Evolutionary conservation across 2,113 vertebrate species (phyloP).

Genomic region (Okapia johnstoni): DNA sequence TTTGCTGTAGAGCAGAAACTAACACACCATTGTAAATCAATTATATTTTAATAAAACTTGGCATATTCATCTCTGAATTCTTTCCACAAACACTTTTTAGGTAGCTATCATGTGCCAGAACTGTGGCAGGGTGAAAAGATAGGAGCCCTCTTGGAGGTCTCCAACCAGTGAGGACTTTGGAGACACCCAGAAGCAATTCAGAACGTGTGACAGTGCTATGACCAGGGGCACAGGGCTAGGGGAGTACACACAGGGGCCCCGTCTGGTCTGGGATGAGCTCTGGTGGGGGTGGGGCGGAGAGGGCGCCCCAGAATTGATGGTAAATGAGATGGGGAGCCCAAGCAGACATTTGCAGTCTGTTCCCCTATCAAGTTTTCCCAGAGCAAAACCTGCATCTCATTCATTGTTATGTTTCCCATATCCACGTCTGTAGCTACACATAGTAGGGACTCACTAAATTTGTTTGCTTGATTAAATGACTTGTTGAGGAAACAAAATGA

Average conservation of each 20-base stretch:
- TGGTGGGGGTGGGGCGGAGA: too few species aligned
- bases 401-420: too few species aligned
- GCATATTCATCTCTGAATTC: background rate
- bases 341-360: background rate
- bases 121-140: background rate
- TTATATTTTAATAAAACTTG: background rate
- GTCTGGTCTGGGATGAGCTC: background rate
- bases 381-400: background rate
- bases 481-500: background rate
- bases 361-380: background rate
- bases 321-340: background rate
- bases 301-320: background rate
- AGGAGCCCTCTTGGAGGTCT: background rate
- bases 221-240: background rate
- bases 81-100: background rate
- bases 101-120: background rate
- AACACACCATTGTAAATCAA: background rate
- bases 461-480: background rate
- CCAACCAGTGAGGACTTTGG: background rate
- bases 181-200: background rate
- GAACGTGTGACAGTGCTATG: background rate
- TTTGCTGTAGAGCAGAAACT: background rate
- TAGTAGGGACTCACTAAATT: background rate
- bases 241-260: background rate
- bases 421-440: background rate